Evolutionary conservation across 1,140 invertebrate species (phyloP), one percentile per base, ranked within the genome.

Genomic region (Lordiphosa collinella): DNA sequence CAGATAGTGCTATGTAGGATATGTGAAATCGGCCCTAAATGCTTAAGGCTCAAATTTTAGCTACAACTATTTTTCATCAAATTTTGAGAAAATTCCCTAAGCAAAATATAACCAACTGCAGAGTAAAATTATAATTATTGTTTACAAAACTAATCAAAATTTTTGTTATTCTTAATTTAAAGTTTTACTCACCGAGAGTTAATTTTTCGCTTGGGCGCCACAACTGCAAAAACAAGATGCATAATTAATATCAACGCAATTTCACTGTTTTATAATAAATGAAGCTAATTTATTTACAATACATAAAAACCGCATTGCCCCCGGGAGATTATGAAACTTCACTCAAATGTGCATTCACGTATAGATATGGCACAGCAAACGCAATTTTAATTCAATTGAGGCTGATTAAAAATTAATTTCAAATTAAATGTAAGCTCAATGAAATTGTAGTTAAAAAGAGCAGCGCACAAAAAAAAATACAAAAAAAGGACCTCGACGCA

Each of bases 381-480:
- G 56, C 61, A 29, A 57, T 73, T 80, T 82, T 70, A 82, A 80
- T 80, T 80, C 75, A 80, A 80, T 80, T 80, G 53, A 40, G 57
- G 62, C 58, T 76, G 66, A 80, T 80, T 82, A 80, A 80, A 71
- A 71, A 82, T 80, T 80, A 76, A 80, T 82, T 76, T 71, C 40
- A 82, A 82, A 80, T 82, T 82, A 80, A 80, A 80, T 80, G 71
- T 53, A 47, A 59, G 67, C 75, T 71, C 76, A 76, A 75, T 82
- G 61, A 61, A 75, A 55, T 57, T 70, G 75, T 65, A 52, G 40
- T 53, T 56, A 61, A 36, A 64, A 70, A 40, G 6, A 34, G 29
- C 11, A 10, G 8, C 9, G 18, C 1, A 46, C 22, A 47, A 14
- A 47, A 18, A 16, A 9, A 48, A 18, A n/a, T 8, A 35, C 13